Conservation (phyloP, 2,113 vertebrate genomes). For the Lepisosteus oculatus region DNA sequence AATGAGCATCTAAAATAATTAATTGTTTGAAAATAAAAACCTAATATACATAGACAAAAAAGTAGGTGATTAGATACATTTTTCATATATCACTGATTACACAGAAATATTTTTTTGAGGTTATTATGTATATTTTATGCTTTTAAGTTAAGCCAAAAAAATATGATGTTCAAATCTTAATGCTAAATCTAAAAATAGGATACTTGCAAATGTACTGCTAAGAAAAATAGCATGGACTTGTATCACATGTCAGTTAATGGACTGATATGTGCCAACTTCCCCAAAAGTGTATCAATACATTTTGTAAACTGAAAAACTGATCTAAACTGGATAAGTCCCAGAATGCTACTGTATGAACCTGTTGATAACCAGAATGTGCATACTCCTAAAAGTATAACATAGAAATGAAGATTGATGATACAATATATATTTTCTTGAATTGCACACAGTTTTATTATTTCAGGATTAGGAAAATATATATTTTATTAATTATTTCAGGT, state of each 20-base stretch:
- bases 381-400: not conserved
- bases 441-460: not conserved
- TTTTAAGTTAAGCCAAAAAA: too few relatives aligned
- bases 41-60: too few relatives aligned
- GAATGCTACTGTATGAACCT: conserved; percentile 10
- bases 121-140: too few relatives aligned
- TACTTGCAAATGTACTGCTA: not conserved
- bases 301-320: conserved; percentile 21
- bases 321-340: conserved; percentile 22
- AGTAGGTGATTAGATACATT: too few relatives aligned
- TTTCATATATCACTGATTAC: too few relatives aligned
- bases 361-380: conserved; percentile 23
- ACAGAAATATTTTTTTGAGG: too few relatives aligned
- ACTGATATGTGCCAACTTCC: conserved; percentile 28
- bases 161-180: too few relatives aligned
- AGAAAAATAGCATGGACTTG: conserved; percentile 22
- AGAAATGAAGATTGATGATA: not conserved
- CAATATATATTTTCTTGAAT: not conserved
- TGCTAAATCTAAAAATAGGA: too few relatives aligned
- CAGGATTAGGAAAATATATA: not conserved
- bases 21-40: too few relatives aligned
- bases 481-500: not conserved
- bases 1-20: too few relatives aligned
- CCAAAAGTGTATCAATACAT: conserved; percentile 34
- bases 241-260: conserved; percentile 26